Evolutionary conservation across 2,113 vertebrate species (phyloP).

Genomic region (Pogona vitticeps): DNA sequence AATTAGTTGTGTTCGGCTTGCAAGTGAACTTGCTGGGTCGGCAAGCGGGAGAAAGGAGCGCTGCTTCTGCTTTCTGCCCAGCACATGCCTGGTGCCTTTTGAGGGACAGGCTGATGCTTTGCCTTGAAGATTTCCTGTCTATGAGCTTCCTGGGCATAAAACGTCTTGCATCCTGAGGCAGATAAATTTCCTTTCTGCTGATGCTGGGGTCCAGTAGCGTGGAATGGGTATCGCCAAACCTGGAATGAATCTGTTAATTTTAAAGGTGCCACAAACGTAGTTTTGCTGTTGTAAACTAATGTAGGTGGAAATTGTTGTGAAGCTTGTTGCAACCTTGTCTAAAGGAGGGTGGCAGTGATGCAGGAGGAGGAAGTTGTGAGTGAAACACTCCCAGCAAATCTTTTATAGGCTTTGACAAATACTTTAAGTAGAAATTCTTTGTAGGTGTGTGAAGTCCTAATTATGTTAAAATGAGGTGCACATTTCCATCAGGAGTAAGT

Average conservation of each 20-base stretch:
- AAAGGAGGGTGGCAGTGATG: neutral
- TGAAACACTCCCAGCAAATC: neutral
- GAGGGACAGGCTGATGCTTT: neutral
- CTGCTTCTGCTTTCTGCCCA: too few relatives aligned
- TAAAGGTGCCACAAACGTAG: too few relatives aligned
- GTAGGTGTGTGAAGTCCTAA: neutral
- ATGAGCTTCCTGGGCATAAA: neutral
- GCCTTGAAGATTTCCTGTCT: slow-evolving; percentile 3
- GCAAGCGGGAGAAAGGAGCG: neutral
- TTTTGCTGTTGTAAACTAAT: neutral
- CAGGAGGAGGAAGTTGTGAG: too few relatives aligned
- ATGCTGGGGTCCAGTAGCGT: too few relatives aligned
- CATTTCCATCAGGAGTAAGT: neutral
- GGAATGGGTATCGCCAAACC: neutral
- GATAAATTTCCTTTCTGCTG: neutral
- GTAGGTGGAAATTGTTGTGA: neutral
- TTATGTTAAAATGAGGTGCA: neutral
- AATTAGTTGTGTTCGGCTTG: too few relatives aligned
- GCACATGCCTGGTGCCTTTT: too few relatives aligned
- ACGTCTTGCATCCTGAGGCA: neutral
- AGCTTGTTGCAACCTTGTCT: too few relatives aligned
- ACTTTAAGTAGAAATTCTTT: neutral
- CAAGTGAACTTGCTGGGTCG: too few relatives aligned
- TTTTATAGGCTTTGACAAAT: neutral
- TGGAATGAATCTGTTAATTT: too few relatives aligned